A percentile compares a stretch with the other conserved stretches of the same genome.
Evolutionary conservation across 2,888 invertebrate species (phyloP).

Genomic region (Atrina japonica): DNA sequence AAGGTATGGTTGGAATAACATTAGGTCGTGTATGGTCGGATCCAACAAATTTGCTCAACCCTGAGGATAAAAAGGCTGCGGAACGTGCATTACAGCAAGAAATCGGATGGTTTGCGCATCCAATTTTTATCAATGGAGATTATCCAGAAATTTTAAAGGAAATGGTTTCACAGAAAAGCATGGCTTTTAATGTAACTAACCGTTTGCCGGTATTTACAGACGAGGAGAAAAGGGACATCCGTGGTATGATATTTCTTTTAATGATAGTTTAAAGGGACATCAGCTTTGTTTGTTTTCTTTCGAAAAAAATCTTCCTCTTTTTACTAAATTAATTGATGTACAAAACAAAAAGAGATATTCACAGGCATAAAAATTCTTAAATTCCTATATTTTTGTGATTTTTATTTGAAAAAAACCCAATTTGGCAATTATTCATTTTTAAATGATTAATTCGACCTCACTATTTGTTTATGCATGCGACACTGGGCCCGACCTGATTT

Average conservation of each 20-base stretch:
- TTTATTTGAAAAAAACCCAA: no score
- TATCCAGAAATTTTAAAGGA: conserved; percentile 47
- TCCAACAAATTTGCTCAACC: conserved; percentile 44
- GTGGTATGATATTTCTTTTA: conserved; percentile 64
- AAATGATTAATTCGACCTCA: no score
- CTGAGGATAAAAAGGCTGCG: conserved; percentile 48
- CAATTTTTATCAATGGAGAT: conserved; percentile 53
- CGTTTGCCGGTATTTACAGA: conserved; percentile 75
- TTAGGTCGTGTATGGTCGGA: conserved; percentile 52
- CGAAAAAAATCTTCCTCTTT: no score
- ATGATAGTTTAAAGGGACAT: no score
- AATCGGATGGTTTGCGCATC: conserved; percentile 56
- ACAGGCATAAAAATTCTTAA: no score
- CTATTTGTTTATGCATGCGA: no score
- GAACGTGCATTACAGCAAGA: conserved; percentile 46
- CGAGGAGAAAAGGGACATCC: conserved; percentile 66
- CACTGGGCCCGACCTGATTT: no score
- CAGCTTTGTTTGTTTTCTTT: no score
- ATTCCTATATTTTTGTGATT: no score
- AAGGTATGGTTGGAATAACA: conserved; percentile 53
- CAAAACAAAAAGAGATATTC: no score
- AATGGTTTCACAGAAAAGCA: background rate
- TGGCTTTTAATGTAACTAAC: background rate
- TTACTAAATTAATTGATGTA: no score
- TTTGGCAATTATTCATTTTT: no score